Evolutionary conservation across 2,113 vertebrate species (phyloP).

Genomic region (Lepus americanus): DNA sequence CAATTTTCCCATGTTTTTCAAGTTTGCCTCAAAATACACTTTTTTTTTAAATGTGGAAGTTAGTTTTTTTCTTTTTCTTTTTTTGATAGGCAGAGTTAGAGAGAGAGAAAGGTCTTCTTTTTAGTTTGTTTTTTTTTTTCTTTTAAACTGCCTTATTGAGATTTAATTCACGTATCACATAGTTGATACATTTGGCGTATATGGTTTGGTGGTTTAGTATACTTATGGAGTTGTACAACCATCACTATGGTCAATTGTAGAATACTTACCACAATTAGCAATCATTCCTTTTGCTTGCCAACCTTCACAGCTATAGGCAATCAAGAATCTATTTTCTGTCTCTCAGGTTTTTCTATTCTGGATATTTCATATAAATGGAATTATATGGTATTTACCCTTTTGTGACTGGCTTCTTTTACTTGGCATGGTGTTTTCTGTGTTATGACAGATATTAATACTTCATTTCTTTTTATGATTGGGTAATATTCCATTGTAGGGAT

Average conservation of each 20-base stretch:
- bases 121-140: no score
- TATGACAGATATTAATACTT: neutral
- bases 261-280: neutral
- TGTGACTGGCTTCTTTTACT: neutral
- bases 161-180: neutral
- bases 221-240: neutral
- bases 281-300: neutral
- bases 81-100: no score
- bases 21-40: neutral
- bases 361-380: neutral
- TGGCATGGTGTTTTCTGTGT: neutral
- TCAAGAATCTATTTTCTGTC: neutral
- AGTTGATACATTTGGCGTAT: neutral
- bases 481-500: neutral
- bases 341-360: neutral
- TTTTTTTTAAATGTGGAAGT: neutral
- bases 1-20: neutral
- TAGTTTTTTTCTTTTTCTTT: neutral
- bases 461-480: conserved; percentile 13
- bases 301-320: neutral
- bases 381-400: neutral
- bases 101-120: no score
- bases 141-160: neutral
- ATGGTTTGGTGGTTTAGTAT: neutral
- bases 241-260: neutral